These are phyloP conservation scores for Odontocolon sp. DNA, from an alignment of 2,888 invertebrate genomes.

Conservation along the genomic window DNA sequence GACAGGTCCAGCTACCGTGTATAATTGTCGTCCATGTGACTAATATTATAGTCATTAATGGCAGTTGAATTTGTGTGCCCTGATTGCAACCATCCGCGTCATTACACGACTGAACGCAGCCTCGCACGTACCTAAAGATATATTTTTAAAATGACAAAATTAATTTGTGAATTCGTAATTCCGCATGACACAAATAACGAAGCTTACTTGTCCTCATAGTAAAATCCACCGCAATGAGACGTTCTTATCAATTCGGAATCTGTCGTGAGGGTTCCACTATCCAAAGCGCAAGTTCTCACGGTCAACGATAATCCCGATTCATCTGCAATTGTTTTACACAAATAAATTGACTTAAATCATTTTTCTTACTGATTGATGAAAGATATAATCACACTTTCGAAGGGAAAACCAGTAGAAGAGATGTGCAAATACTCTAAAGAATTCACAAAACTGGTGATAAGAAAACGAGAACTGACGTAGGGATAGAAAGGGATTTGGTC, in stretches of 20 bases:
- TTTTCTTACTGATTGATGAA: not conserved
- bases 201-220: constrained; percentile 90
- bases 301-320: constrained; percentile 91
- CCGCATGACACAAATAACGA: not conserved
- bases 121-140: constrained; percentile 89
- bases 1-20: constrained; percentile 6
- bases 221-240: constrained; percentile 98
- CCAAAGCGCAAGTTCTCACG: constrained; percentile 96
- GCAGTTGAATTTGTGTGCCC: constrained; percentile 9
- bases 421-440: too few species aligned
- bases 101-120: constrained; percentile 97
- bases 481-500: too few species aligned
- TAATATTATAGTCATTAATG: constrained; percentile 16
- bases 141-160: not conserved
- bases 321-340: constrained; percentile 82
- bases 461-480: too few species aligned
- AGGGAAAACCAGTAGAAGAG: too few species aligned
- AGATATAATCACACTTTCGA: too few species aligned
- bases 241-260: constrained; percentile 98
- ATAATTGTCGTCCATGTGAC: constrained; percentile 31
- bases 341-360: not conserved
- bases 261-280: constrained; percentile 96
- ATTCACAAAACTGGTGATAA: too few species aligned
- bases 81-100: constrained; percentile 95
- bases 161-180: not conserved